These are phyloP conservation scores for Popillia japonica DNA, from an alignment of 1,140 invertebrate species.

Conservation along the genomic window DNA sequence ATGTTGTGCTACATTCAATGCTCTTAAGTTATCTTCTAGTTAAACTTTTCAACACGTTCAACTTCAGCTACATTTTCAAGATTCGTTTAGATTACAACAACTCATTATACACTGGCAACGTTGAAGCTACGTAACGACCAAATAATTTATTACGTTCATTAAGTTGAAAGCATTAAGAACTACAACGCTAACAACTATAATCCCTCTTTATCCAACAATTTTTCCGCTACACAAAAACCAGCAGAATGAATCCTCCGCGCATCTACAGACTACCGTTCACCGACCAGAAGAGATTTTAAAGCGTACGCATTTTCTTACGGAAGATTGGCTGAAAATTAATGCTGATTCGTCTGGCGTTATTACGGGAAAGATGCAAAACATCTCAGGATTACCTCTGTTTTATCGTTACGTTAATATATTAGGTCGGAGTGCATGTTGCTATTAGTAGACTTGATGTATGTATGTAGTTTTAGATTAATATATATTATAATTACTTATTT, in stretches of 20 bases:
- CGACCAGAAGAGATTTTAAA: not conserved
- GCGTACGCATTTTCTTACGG: not conserved
- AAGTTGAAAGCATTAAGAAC: slow-evolving; percentile 1
- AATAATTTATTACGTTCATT: slow-evolving; percentile 7
- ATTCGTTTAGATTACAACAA: not conserved
- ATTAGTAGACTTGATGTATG: not conserved
- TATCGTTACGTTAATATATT: not conserved
- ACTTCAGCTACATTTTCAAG: not conserved
- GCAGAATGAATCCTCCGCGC: not conserved
- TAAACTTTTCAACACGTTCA: not conserved
- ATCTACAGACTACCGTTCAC: not conserved
- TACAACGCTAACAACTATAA: slow-evolving; percentile 15
- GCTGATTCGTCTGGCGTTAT: not conserved
- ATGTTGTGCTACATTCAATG: too few relatives aligned
- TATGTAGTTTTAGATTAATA: not conserved
- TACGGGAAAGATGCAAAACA: not conserved
- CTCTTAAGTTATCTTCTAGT: too few relatives aligned
- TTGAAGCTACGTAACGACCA: not conserved
- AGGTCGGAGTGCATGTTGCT: not conserved
- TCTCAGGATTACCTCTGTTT: not conserved
- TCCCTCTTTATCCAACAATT: slow-evolving; percentile 3
- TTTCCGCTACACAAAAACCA: slow-evolving; percentile 1
- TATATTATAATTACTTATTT: not conserved
- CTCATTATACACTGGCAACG: not conserved
- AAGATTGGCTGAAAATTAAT: not conserved